Evolutionary conservation across 1,140 invertebrate species (phyloP).

Genomic region (Macrosteles quadrilineatus): DNA sequence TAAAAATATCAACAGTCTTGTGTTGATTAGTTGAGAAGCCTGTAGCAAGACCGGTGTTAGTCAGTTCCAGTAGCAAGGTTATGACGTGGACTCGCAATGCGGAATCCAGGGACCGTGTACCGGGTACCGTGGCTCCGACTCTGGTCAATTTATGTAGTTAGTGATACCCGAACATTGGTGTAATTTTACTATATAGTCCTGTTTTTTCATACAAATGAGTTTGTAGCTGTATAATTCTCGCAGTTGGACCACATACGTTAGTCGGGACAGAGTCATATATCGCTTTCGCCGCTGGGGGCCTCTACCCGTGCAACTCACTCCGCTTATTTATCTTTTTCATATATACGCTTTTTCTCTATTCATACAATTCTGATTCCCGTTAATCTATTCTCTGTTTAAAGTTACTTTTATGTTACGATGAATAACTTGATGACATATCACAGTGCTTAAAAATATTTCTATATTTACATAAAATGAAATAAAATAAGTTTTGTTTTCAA

Average conservation of each 20-base stretch:
- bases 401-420: too few species aligned
- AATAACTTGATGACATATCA: too few species aligned
- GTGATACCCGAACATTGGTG: constrained; percentile 1
- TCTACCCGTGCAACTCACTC: too few species aligned
- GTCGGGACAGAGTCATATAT: background rate
- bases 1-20: too few species aligned
- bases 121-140: background rate
- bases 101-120: background rate
- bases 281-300: background rate
- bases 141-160: background rate
- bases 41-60: too few species aligned
- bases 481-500: too few species aligned
- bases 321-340: background rate
- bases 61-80: too few species aligned
- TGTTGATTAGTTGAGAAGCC: too few species aligned
- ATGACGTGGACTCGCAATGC: too few species aligned
- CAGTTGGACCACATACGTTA: constrained; percentile 1
- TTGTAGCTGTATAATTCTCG: constrained; percentile 10
- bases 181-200: constrained; percentile 15
- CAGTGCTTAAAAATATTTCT: too few species aligned
- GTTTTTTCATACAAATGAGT: constrained; percentile 15
- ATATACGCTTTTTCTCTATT: background rate
- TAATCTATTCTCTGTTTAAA: too few species aligned
- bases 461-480: too few species aligned
- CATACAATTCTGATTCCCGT: background rate